These are phyloP conservation scores for Lagorchestes hirsutus DNA, from an alignment of 2,797 vertebrate genomes.

Conservation along the genomic window DNA sequence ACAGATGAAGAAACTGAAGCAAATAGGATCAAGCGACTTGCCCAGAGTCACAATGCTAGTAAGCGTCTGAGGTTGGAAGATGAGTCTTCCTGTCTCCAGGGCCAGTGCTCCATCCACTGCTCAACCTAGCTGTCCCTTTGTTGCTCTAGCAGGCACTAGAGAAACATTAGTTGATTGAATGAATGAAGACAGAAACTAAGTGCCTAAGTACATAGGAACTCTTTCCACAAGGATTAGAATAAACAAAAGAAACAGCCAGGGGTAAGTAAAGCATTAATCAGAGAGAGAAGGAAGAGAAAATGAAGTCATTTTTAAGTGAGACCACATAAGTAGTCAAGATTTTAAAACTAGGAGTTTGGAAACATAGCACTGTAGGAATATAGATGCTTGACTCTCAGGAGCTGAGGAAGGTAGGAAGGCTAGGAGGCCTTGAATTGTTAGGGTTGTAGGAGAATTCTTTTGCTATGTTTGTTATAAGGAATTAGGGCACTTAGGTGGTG, in stretches of 20 bases:
- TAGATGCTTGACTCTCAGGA: not conserved
- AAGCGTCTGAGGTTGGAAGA: not conserved
- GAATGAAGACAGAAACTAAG: not conserved
- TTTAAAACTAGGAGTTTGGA: not conserved
- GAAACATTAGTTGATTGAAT: not conserved
- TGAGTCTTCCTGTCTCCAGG: not conserved
- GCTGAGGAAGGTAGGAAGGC: not conserved
- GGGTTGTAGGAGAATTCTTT: not conserved
- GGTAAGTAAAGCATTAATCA: not conserved
- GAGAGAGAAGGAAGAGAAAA: not conserved
- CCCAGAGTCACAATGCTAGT: not conserved
- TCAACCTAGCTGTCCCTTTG: not conserved
- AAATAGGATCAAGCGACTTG: not conserved
- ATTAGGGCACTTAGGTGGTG: not conserved
- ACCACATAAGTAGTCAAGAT: not conserved
- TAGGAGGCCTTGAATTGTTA: not conserved
- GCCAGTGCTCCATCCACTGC: not conserved
- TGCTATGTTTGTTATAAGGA: conserved; percentile 1
- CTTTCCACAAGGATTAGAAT: not conserved
- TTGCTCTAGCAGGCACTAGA: not conserved
- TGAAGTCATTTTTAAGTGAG: not conserved
- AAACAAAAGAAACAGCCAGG: not conserved
- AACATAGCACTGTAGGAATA: not conserved
- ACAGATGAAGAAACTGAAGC: not conserved
- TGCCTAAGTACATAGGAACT: not conserved